Base-by-base conservation (phyloP, 2,888 invertebrate genomes). In the Drosophila atripex region DNA sequence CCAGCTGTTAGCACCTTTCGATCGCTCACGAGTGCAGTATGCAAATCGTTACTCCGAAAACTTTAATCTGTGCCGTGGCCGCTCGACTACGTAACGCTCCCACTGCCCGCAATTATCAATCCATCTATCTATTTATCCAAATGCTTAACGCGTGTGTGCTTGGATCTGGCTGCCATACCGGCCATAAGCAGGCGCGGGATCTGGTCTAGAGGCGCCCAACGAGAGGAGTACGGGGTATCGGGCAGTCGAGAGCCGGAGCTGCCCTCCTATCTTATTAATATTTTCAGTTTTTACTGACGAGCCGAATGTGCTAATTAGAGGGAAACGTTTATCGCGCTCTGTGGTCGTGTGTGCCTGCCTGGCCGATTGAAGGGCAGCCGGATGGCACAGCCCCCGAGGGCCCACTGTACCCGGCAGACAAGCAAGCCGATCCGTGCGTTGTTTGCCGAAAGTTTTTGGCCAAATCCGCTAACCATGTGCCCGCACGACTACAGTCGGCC, bases 271-370 rank as follows among this genome's bases (percentile, higher is more conserved):
- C n/a, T n/a, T 35, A 35, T n/a, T n/a, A 35, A n/a, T 35, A n/a
- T 6, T n/a, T 35, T 35, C n/a, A 12, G 32, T 32, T 28, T 47
- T 60, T 43, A n/a, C 35, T 50, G 58, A 35, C 39, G 30, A 46
- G 43, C 54, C 46, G 68, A 88, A 70, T 76, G 80, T 80, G 80
- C 80, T 80, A 80, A 80, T 80, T 80, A 73, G 73, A 56, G 83
- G 73, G 76, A 88, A 80, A 80, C 80, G 80, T 79, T 80, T 80
- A 82, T 76, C 70, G 70, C 74, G 58, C 18, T 32, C 21, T 39
- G 18, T 9, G 11, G 65, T 55, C 38, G 52, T 3, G 41, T 41
- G 41, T 41, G 38, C 38, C 18, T 41, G 38, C 38, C 18, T 3
- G 35, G 12, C 35, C n/a, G 73, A 52, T 63, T 73, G 73, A 73